Evolutionary conservation across 1,140 invertebrate species (phyloP), one percentile per base, ranked within the genome.

Genomic region (Zelostemma sp.): DNA sequence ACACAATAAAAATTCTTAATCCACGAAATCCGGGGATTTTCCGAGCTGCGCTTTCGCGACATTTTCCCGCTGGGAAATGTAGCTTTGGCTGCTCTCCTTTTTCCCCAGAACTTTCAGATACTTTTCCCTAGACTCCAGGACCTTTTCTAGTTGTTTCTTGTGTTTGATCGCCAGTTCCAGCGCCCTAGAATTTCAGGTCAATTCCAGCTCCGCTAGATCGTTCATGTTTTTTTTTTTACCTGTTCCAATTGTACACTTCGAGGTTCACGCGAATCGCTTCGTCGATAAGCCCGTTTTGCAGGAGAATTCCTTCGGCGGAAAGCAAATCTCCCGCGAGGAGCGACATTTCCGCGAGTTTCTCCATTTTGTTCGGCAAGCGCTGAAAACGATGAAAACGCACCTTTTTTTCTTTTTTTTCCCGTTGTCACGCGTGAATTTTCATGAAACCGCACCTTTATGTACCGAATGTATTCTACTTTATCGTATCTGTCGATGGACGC

Each of bases 401-500:
- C 21, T 11, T 45, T 33, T 51, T 54, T 28, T 28, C 25, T n/a
- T n/a, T n/a, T n/a, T n/a, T n/a, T n/a, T n/a, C n/a, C n/a, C n/a
- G n/a, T n/a, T n/a, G n/a, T n/a, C n/a, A n/a, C n/a, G n/a, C n/a
- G n/a, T n/a, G n/a, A n/a, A n/a, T n/a, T 35, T 9, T 35, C 5
- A 5, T 43, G 16, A 19, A 16, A 9, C 6, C 59, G 25, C 72
- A 83, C 82, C 70, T 95, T 93, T 16, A 97, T 90, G 72, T 95
- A 89, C 77, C 93, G 91, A 51, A 98, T 92, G 78, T 95, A 96
- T 72, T 92, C 89, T 0, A 98, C 96, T 90, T 97, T 97, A 74
- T 98, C 95, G 43, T 91, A 92, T 88, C 95, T 92, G 64, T 91
- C 90, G 54, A 98, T 94, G 16, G 95, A 91, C n/a, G 95, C 93